Evolutionary conservation across 2,113 vertebrate genomes (phyloP).

Genomic region (Pavo muticus): DNA sequence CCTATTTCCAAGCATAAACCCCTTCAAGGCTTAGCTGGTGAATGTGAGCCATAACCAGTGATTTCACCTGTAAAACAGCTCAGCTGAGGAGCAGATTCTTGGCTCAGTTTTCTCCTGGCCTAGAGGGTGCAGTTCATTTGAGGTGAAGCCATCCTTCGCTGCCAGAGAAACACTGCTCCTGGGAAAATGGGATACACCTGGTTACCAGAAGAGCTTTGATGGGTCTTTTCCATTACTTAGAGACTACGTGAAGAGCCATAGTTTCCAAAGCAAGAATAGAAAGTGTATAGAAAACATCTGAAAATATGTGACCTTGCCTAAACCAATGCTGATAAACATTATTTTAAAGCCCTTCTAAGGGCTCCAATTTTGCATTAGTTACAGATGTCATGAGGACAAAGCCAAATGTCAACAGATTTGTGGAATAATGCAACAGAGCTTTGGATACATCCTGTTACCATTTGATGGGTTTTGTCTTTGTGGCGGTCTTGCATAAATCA

Average conservation of each 20-base stretch:
- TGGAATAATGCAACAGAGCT: neutral
- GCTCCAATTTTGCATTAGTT: neutral
- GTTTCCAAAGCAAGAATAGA: neutral
- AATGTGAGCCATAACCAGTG: neutral
- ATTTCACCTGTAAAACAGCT: conserved; percentile 11
- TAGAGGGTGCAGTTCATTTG: neutral
- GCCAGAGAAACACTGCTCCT: neutral
- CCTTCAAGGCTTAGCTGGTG: neutral
- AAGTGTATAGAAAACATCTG: neutral
- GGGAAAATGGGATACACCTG: neutral
- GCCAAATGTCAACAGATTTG: neutral
- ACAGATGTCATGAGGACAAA: conserved; percentile 1
- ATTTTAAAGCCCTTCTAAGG: neutral
- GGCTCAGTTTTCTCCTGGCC: neutral
- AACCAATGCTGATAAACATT: neutral
- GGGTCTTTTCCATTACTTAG: neutral
- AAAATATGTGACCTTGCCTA: neutral
- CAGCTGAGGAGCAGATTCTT: conserved; percentile 10
- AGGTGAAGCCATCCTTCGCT: conserved; percentile 9
- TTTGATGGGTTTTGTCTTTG: neutral
- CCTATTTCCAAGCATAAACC: neutral
- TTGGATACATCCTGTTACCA: neutral
- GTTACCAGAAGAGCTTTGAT: neutral
- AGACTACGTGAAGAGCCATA: neutral
- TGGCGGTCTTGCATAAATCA: neutral